phyloP scores from a whole-genome alignment of 2,888 invertebrate species.

The Lathronympha strigana region DNA sequence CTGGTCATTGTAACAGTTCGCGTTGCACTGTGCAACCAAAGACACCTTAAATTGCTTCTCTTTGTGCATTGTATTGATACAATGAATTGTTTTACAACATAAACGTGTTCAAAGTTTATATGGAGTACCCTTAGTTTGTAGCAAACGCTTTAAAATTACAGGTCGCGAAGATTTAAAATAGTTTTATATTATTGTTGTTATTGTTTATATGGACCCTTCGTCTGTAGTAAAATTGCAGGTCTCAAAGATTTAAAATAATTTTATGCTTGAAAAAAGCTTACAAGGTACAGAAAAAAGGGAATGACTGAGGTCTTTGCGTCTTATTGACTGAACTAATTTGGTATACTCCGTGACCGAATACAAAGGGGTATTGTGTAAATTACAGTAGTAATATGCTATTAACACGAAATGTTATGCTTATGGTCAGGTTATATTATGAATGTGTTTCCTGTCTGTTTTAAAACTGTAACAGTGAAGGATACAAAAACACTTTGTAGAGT shows the following conservation, averaged over 20 bases:
- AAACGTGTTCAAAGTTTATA: conserved; percentile 10
- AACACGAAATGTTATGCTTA: conserved; percentile 6
- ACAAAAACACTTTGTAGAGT: background rate
- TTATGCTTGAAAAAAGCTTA: background rate
- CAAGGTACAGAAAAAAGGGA: background rate
- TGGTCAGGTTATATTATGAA: background rate
- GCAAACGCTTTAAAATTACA: conserved; percentile 9
- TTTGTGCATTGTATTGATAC: conserved; percentile 61
- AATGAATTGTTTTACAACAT: conserved; percentile 25
- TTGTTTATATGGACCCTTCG: conserved; percentile 7
- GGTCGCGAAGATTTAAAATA: conserved; percentile 11
- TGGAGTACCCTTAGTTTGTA: conserved; percentile 5
- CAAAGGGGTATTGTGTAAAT: conserved; percentile 24
- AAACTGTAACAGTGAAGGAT: background rate
- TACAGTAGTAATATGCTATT: background rate
- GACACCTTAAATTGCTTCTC: conserved; percentile 65
- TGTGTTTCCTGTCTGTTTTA: conserved; percentile 4
- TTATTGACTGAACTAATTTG: conserved; percentile 25
- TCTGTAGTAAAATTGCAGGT: too few relatives aligned
- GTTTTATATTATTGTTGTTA: too few relatives aligned
- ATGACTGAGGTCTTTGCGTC: conserved; percentile 6
- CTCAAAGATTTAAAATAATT: too few relatives aligned
- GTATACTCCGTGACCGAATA: conserved; percentile 12
- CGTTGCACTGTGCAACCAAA: background rate
- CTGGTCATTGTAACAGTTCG: background rate